These are phyloP conservation scores for Probaryconus sp. DNA, from an alignment of 1,140 invertebrate genomes.

Conservation along the genomic window DNA sequence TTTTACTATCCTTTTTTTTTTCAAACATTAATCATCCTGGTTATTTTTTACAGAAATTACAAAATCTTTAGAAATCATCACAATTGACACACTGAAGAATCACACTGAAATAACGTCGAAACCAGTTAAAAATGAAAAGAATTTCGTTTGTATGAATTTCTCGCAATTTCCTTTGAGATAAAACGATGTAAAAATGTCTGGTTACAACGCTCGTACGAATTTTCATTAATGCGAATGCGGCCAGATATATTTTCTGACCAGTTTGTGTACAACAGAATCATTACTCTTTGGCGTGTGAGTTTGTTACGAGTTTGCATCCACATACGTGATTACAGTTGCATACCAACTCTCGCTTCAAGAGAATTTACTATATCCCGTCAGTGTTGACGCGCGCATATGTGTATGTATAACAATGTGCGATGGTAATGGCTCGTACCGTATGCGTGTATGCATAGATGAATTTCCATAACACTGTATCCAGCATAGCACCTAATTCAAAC, in stretches of 20 bases:
- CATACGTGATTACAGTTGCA: slow-evolving; percentile 42
- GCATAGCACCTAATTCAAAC: slow-evolving; percentile 36
- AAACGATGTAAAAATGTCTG: slow-evolving; percentile 17
- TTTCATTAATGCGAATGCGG: slow-evolving; percentile 33
- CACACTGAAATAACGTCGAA: no score
- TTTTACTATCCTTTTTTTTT: no score
- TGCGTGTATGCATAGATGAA: slow-evolving; percentile 55
- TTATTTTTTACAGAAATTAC: no score
- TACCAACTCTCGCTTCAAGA: slow-evolving; percentile 32
- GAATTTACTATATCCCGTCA: slow-evolving; percentile 16
- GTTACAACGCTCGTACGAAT: slow-evolving; percentile 21
- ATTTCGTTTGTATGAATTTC: not conserved
- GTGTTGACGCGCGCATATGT: not conserved
- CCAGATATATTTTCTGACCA: slow-evolving; percentile 35
- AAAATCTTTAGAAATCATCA: no score
- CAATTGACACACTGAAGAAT: no score
- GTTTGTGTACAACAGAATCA: slow-evolving; percentile 37
- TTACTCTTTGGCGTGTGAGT: slow-evolving; percentile 39
- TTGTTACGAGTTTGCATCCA: slow-evolving; percentile 40
- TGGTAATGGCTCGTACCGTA: slow-evolving; percentile 45
- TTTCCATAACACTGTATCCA: slow-evolving; percentile 54
- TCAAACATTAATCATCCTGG: no score
- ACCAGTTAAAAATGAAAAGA: not conserved
- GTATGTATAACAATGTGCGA: slow-evolving; percentile 28
- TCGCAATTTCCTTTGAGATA: slow-evolving; percentile 16